Base-by-base conservation (phyloP, 2,797 vertebrate genomes). In the Anabas testudineus region DNA sequence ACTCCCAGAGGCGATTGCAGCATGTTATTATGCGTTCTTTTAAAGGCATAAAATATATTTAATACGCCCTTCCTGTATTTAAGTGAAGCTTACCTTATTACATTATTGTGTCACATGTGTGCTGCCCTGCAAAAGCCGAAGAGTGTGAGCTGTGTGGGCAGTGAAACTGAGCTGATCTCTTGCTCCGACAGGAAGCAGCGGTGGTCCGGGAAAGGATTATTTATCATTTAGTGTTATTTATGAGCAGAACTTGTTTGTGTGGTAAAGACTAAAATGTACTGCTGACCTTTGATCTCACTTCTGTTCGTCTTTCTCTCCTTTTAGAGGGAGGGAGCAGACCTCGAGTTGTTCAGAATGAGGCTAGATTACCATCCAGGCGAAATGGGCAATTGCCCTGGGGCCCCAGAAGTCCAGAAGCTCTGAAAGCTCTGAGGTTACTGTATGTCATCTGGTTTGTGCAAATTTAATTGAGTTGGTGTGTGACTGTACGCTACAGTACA, bases 31-130 rank as follows among this genome's bases (percentile, higher is more conserved):
- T 77, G 60, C 71, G 61, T 85, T 87, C 80, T 82, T 87, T 82
- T 84, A 67, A 87, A 88, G 84, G 81, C 76, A 15, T 67, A 74
- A 83, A 85, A 85, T n/a, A 86, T 74, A 86, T 90, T 84, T 75
- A 83, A 83, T 75, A 72, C 49, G 75, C 74, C 78, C 83, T 78
- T 83, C 85, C 88, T 86, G 81, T 82, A 58, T 87, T 87, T 78
- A 83, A 85, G 69, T 86, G 71, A 74, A 88, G 87, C 87, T 90
- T 81, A 90, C 86, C 90, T 90, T 86, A 90, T 82, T 89, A 74
- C 76, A 74, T 88, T 87, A 90, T 78, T 80, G 80, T 85, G 84
- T 87, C 86, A 83, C 75, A 66, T 78, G 77, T 73, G 75, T 15
- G 72, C 77, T 81, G 86, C 78, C 78, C 82, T 74, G 22, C 74